Evolutionary conservation across 2,888 invertebrate genomes (phyloP).

Genomic region (Crossocerus cetratus): DNA sequence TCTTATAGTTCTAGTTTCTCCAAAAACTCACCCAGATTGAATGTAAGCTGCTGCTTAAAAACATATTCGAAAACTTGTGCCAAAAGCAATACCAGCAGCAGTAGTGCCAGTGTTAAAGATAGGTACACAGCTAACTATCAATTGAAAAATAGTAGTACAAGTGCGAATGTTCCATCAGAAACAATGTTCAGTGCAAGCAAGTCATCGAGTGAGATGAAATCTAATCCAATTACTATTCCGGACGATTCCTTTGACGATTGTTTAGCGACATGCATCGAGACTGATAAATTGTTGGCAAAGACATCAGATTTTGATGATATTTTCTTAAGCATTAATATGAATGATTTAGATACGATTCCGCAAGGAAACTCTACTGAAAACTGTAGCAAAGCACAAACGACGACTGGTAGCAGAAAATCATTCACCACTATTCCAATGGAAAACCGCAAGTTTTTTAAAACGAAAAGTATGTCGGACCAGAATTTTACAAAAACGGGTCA

Average conservation of each 20-base stretch:
- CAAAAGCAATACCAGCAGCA: conserved; percentile 8
- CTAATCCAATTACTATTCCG: conserved; percentile 49
- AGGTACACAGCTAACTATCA: conserved; percentile 7
- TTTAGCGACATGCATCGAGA: conserved; percentile 58
- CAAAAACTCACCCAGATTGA: conserved; percentile 12
- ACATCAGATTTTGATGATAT: conserved; percentile 26
- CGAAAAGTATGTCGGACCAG: conserved; percentile 64
- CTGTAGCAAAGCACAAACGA: neutral
- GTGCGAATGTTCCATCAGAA: neutral
- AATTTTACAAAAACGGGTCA: conserved; percentile 34
- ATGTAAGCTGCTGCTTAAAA: conserved; percentile 20
- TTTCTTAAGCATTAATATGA: conserved; percentile 18
- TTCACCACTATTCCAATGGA: conserved; percentile 5
- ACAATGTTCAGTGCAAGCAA: conserved; percentile 1
- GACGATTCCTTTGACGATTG: conserved; percentile 70
- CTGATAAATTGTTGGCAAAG: conserved; percentile 44
- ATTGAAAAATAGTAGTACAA: conserved; percentile 25
- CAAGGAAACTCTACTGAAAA: conserved; percentile 9
- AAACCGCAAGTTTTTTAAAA: conserved; percentile 66
- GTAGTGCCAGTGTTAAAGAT: neutral
- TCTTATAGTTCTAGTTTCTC: conserved; percentile 13
- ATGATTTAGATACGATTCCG: neutral
- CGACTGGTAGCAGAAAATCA: neutral
- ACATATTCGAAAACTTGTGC: conserved; percentile 46
- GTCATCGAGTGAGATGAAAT: conserved; percentile 2